Base-by-base conservation (phyloP, 2,113 vertebrate species). In the Archilochus colubris region DNA sequence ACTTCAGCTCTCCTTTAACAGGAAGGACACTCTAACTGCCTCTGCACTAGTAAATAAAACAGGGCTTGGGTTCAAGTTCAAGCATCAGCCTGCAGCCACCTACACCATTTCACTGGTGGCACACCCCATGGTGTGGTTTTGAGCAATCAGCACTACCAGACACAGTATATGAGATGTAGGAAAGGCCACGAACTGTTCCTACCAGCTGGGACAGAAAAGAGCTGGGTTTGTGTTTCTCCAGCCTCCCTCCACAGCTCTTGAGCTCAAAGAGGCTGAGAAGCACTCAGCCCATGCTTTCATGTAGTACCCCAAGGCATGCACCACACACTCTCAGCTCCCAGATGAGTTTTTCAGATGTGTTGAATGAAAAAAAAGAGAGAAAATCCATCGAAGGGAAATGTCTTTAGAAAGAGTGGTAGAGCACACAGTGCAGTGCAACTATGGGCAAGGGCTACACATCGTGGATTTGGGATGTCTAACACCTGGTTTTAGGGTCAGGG, bases 71-170 rank as follows among this genome's bases (percentile, higher is more conserved):
- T 44, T 18, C 7, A 33, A 75, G 48, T 30, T 58, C 0, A 5
- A 83, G 30, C 36, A 62, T 22, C 30, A 78, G 36, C 24, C 79
- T 63, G 55, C 36, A 25, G 50, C 20, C 51, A 53, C 36, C 44
- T 46, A 36, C 31, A 38, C 13, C 23, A 12, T 64, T 59, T 57
- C 70, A 73, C 5, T 59, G 53, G 13, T 20, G 33, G 9, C 10
- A 23, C 0, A 0, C 10, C 58, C 28, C 24, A 16, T 7, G 2
- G 57, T 0, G 0, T 31, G 12, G 33, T 27, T 84, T 51, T 78
- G 73, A 86, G 59, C 6, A 43, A 51, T 8, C 1, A 40, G 63
- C 24, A 53, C 51, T 33, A 4, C 20, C 5, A 50, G 61, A 57
- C 46, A 73, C 22, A 38, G 50, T 0, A 3, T n/a, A 12, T 12